Conservation (phyloP, 2,888 invertebrate species). For the Aporophyla lueneburgensis region DNA sequence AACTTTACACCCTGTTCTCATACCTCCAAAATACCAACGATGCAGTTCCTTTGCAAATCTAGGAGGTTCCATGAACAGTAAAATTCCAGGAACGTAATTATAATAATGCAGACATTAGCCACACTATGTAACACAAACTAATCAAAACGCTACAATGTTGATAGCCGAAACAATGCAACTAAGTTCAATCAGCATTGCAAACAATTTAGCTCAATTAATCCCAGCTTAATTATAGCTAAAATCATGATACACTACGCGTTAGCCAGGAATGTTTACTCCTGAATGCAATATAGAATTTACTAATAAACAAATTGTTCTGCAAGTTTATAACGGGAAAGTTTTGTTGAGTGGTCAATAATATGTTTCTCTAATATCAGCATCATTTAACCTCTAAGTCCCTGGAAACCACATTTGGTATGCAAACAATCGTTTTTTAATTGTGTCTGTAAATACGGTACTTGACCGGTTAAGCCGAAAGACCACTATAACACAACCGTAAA, state of each 20-base stretch:
- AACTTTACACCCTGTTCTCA: too few relatives aligned
- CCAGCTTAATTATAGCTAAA: background rate
- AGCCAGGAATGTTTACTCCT: background rate
- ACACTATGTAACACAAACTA: background rate
- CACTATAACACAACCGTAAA: too few relatives aligned
- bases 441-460: too few relatives aligned
- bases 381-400: too few relatives aligned
- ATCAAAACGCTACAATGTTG: background rate
- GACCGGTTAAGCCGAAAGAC: too few relatives aligned
- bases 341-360: too few relatives aligned
- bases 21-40: too few relatives aligned
- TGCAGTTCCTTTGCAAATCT: background rate
- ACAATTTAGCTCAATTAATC: background rate
- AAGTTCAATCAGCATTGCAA: background rate
- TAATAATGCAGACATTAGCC: background rate
- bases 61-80: background rate
- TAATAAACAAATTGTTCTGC: background rate
- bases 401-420: too few relatives aligned
- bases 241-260: background rate
- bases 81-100: background rate
- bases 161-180: background rate
- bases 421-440: too few relatives aligned
- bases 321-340: background rate
- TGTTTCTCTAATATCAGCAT: too few relatives aligned
- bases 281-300: background rate